A percentile compares a stretch with the other conserved stretches of the same genome.
These are phyloP conservation scores for Colinus virginianus DNA, from an alignment of 2,113 vertebrate species.

Conservation along the genomic window DNA sequence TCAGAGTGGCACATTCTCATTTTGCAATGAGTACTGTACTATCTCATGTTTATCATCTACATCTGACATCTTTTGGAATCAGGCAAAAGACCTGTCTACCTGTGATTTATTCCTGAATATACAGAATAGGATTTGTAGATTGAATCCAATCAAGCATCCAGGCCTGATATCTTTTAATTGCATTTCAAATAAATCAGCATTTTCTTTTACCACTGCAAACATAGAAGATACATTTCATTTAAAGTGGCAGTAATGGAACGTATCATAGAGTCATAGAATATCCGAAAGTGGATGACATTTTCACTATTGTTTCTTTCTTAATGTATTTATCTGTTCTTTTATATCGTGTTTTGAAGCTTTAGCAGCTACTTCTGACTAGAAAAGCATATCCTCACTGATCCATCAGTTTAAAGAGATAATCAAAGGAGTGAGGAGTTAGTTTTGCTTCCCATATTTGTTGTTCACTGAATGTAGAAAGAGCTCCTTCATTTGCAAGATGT, in stretches of 20 bases:
- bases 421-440: background rate
- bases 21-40: background rate
- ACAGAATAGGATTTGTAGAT: background rate
- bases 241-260: background rate
- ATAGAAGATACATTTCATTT: background rate
- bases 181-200: background rate
- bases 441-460: background rate
- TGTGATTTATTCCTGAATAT: background rate
- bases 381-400: background rate
- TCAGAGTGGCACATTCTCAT: background rate
- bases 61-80: background rate
- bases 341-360: background rate
- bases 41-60: background rate
- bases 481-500: background rate
- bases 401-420: background rate
- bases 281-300: background rate
- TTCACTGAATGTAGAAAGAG: background rate
- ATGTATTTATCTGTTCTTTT: background rate
- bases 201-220: background rate
- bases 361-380: background rate
- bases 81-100: background rate
- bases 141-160: background rate
- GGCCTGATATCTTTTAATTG: background rate
- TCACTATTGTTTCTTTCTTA: background rate
- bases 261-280: too few relatives aligned